phyloP scores from a whole-genome alignment of 2,797 vertebrate genomes.

The Darevskia mixta region DNA sequence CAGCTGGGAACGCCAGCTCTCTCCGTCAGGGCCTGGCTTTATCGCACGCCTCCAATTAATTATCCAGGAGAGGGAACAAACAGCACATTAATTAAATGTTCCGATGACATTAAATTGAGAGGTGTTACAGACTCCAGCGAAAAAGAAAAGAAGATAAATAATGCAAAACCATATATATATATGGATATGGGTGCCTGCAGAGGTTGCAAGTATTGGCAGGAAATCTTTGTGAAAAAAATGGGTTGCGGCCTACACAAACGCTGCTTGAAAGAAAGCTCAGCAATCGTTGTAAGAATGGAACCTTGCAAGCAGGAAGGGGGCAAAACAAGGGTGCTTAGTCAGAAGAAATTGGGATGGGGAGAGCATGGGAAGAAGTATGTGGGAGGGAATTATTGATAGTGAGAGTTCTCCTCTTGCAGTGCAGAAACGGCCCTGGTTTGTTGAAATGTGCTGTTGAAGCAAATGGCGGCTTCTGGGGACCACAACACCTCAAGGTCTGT shows the following conservation, averaged over 20 bases:
- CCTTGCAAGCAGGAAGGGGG: no score
- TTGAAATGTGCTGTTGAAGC: background rate
- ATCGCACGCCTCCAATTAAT: conserved; percentile 75
- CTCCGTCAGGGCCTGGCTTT: conserved; percentile 54
- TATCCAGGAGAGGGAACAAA: conserved; percentile 68
- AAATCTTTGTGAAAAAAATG: conserved; percentile 20
- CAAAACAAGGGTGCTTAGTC: background rate
- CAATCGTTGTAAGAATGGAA: background rate
- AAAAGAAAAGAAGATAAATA: conserved; percentile 14
- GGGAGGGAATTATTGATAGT: background rate
- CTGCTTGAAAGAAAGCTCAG: background rate
- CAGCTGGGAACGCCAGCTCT: conserved; percentile 52
- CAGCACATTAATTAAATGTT: conserved; percentile 76
- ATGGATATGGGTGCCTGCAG: background rate
- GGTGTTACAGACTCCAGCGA: conserved; percentile 64
- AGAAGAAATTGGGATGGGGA: background rate
- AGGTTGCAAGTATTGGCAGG: background rate
- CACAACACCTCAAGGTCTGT: no score
- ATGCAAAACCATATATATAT: background rate
- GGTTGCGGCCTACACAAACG: background rate
- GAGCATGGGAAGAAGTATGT: background rate
- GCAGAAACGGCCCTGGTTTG: background rate
- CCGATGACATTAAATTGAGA: conserved; percentile 68
- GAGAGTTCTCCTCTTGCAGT: background rate
- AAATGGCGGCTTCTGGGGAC: no score